These are phyloP conservation scores for Sorex maritimensis DNA, from an alignment of 2,797 vertebrate genomes.

Conservation along the genomic window DNA sequence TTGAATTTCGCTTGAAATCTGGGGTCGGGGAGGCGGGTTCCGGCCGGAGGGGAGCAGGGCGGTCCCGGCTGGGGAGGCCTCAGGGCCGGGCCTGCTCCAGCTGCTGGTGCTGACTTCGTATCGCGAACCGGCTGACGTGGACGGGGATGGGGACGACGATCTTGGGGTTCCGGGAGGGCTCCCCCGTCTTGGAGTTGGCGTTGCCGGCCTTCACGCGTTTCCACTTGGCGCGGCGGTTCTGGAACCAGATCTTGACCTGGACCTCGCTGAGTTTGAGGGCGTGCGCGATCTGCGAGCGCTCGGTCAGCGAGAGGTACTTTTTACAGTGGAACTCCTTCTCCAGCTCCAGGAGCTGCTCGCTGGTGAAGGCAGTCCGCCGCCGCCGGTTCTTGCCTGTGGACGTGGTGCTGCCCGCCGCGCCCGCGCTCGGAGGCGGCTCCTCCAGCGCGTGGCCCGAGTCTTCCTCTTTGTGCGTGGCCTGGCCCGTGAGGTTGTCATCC, in stretches of 20 bases:
- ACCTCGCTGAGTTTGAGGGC: conserved; percentile 99
- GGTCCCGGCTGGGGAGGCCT: conserved; percentile 35
- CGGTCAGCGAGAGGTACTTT: conserved; percentile 98
- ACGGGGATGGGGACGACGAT: conserved; percentile 99
- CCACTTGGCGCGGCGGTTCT: conserved; percentile 99
- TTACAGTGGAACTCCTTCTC: conserved; percentile 99
- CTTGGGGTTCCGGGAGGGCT: conserved; percentile 98
- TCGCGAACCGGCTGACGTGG: conserved; percentile 98
- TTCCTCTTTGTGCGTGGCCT: conserved; percentile 93
- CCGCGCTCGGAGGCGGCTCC: conserved; percentile 89
- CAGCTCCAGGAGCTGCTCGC: conserved; percentile 98
- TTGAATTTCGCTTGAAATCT: conserved; percentile 14
- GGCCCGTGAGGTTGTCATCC: conserved; percentile 95
- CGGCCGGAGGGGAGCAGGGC: neutral
- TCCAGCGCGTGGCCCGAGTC: conserved; percentile 92
- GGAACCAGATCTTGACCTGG: conserved; percentile 99
- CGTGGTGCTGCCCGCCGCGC: conserved; percentile 88
- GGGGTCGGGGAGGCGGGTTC: neutral
- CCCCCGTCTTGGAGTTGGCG: conserved; percentile 98
- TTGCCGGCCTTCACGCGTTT: conserved; percentile 99
- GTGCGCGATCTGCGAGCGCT: conserved; percentile 99
- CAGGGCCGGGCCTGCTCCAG: conserved; percentile 97
- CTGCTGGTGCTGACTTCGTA: conserved; percentile 99
- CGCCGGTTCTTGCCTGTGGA: conserved; percentile 96
- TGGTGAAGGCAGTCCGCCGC: conserved; percentile 97